Conservation (phyloP, 2,113 vertebrate species). For the Accipiter virgatus region DNA sequence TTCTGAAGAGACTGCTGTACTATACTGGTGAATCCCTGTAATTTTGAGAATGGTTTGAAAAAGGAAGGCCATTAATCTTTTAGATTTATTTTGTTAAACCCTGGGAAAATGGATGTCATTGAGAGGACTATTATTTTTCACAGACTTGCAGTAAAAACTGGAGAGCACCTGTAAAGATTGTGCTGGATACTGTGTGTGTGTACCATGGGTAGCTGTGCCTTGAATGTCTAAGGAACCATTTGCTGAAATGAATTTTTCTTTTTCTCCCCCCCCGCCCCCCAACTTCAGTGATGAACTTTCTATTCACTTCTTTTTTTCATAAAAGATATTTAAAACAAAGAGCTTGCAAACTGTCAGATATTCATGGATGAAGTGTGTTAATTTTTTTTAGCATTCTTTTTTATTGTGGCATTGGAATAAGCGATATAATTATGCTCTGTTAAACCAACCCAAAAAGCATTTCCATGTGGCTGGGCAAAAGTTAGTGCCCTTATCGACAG, state of each 20-base stretch:
- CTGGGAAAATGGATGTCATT: background rate
- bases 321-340: background rate
- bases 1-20: background rate
- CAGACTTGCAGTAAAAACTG: background rate
- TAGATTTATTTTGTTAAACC: background rate
- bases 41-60: background rate
- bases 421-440: background rate
- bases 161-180: background rate
- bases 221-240: background rate
- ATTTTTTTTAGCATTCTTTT: background rate
- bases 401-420: background rate
- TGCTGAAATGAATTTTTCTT: background rate
- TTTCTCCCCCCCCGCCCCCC: too few species aligned
- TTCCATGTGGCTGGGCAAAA: background rate
- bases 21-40: background rate
- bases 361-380: background rate
- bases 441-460: background rate
- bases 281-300: background rate
- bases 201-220: background rate
- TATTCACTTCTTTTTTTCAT: background rate
- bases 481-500: background rate
- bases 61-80: background rate
- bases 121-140: background rate
- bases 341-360: background rate
- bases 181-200: background rate